phyloP scores from a whole-genome alignment of 2,797 vertebrate species.

The Botia kubotai region DNA sequence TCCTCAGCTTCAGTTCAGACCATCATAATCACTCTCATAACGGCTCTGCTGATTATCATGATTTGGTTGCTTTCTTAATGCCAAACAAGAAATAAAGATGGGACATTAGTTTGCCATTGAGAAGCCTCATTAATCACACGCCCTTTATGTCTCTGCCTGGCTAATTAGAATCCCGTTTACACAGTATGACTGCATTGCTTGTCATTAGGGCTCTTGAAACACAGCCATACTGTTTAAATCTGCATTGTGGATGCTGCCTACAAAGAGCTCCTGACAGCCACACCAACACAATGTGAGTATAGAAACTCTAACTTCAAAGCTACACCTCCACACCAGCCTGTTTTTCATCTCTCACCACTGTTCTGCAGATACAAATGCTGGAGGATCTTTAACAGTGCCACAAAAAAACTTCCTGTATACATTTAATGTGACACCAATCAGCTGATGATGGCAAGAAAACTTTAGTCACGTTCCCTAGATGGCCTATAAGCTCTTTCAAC shows the following conservation, averaged over 20 bases:
- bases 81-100: background rate
- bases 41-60: constrained; percentile 2
- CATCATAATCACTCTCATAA: background rate
- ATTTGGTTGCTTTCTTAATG: background rate
- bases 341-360: background rate
- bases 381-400: background rate
- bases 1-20: background rate
- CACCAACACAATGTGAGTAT: background rate
- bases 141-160: background rate
- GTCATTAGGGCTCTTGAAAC: background rate
- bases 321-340: constrained; percentile 16
- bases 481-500: background rate
- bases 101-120: background rate
- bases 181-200: background rate
- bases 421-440: too few relatives aligned
- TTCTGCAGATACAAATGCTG: background rate
- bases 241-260: constrained; percentile 13
- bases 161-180: constrained; percentile 8
- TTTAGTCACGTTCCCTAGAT: background rate
- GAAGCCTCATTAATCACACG: constrained; percentile 1
- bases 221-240: background rate
- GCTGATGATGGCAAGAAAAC: too few relatives aligned
- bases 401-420: background rate
- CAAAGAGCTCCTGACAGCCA: background rate
- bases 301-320: background rate